phyloP scores from a whole-genome alignment of 2,888 invertebrate genomes.

The Sarcophaga subvicina region DNA sequence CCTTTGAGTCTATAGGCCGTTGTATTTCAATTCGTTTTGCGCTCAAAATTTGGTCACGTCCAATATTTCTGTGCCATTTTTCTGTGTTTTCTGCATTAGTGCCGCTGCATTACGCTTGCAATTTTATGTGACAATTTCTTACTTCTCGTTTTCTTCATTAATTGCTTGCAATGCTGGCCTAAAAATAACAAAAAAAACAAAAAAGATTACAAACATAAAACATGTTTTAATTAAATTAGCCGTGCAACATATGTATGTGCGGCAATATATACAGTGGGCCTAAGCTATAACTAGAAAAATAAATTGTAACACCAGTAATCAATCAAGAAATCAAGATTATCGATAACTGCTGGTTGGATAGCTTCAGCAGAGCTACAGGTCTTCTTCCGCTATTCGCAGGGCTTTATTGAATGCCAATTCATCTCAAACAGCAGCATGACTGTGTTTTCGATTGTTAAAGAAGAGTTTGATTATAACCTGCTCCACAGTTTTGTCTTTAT shows the following conservation, averaged over 20 bases:
- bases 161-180: constrained; percentile 3
- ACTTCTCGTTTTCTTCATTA: constrained; percentile 27
- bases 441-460: too few relatives aligned
- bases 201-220: constrained; percentile 19
- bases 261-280: too few relatives aligned
- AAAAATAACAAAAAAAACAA: not conserved
- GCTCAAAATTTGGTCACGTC: constrained; percentile 55
- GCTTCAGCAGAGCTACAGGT: too few relatives aligned
- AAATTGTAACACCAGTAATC: too few relatives aligned
- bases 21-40: not conserved
- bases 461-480: too few relatives aligned
- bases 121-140: constrained; percentile 57
- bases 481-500: too few relatives aligned
- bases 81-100: not conserved
- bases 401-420: too few relatives aligned
- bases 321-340: too few relatives aligned
- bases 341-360: too few relatives aligned
- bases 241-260: not conserved
- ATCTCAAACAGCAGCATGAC: too few relatives aligned
- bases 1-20: not conserved
- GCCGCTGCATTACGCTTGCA: constrained; percentile 29
- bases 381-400: too few relatives aligned
- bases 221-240: constrained; percentile 39
- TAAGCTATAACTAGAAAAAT: too few relatives aligned
- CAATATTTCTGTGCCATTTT: constrained; percentile 37